These are phyloP conservation scores for Brachionus paranguensis DNA, from an alignment of 1,140 invertebrate genomes.

Conservation along the genomic window DNA sequence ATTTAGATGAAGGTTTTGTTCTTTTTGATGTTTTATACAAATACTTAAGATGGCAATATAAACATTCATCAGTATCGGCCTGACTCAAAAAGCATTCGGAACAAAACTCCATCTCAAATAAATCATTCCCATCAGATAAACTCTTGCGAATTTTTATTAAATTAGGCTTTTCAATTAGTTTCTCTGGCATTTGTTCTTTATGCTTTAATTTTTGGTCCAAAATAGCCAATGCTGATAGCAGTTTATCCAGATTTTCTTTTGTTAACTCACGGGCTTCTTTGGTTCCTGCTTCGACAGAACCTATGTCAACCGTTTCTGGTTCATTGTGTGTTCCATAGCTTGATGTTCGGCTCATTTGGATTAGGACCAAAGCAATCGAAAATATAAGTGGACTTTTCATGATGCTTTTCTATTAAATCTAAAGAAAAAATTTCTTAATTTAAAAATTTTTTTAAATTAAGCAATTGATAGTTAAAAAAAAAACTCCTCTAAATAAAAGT, in stretches of 20 bases:
- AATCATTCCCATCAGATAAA: background rate
- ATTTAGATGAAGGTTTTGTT: constrained; percentile 25
- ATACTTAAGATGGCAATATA: constrained; percentile 8
- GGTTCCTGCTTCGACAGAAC: background rate
- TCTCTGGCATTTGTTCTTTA: background rate
- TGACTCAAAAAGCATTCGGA: background rate
- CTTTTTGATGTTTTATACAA: background rate
- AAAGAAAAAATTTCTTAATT: background rate
- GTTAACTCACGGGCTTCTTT: background rate
- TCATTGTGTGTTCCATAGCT: background rate
- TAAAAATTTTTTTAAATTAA: background rate
- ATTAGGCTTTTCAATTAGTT: background rate
- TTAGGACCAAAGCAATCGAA: background rate
- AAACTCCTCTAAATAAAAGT: background rate
- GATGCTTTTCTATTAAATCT: background rate
- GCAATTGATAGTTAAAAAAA: background rate
- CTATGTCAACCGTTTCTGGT: background rate
- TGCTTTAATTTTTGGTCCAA: background rate
- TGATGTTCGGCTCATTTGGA: background rate
- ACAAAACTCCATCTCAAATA: background rate
- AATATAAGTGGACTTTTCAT: background rate
- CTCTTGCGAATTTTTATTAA: background rate
- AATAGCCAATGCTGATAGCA: background rate
- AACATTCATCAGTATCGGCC: background rate
- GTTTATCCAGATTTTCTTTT: background rate